Base-by-base conservation (phyloP, 2,113 vertebrate genomes). In the Tapirus terrestris region DNA sequence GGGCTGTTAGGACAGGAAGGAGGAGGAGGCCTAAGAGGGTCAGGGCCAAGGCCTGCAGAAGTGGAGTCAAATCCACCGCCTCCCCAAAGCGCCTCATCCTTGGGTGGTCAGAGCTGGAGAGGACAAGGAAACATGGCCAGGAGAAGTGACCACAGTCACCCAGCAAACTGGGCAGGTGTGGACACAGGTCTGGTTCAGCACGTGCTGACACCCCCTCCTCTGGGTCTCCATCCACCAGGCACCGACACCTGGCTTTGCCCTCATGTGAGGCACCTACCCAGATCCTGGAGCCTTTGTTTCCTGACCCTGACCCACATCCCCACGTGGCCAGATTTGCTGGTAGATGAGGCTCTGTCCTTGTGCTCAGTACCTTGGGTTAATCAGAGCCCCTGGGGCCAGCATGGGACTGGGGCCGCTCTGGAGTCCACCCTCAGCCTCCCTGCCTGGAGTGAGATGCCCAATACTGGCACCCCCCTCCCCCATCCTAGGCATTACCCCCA, bases 1-100 rank as follows among this genome's bases (percentile, higher is more conserved):
- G 98, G 89, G 94, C 90, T 48, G 29, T 51, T 77, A 68, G 87
- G 89, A 80, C 94, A 48, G 97, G 91, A 95, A 96, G 93, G 17
- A 91, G 94, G 82, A 92, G 92, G 72, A 92, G 92, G 58, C 39
- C 27, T 25, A 20, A 86, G 79, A 89, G 91, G 97, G 97, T 94
- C 95, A 91, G 56, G 23, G 56, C 93, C 73, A 39, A 84, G 75
- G 56, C 83, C 67, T 25, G 36, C 77, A 33, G 13, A 58, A 67
- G 53, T 17, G 5, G 36, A 14, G 29, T 77, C 58, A 8, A 14
- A 4, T 45, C 67, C 77, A 77, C 27, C 51, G 87, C 53, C 45
- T 67, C 43, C 27, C 63, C n/a, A 18, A 61, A 80, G 33, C 5
- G 12, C 16, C 75, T 36, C 65, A 10, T 45, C 63, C 65, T 53